Evolutionary conservation across 2,113 vertebrate species (phyloP), one percentile per base, ranked within the genome.

Genomic region (Turdus rufiventris): DNA sequence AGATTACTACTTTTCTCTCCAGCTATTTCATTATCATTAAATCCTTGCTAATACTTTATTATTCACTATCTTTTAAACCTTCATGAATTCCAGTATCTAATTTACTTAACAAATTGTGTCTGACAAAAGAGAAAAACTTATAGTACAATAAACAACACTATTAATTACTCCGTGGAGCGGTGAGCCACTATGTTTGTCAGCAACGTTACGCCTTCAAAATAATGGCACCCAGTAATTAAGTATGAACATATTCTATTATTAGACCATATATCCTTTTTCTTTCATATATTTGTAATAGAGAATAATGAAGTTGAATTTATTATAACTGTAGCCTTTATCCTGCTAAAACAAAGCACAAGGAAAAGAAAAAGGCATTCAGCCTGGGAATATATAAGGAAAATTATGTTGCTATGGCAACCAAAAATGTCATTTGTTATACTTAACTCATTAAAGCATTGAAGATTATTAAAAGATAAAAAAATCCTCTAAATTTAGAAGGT

Each of bases 81-180:
- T 94, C 92, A 93, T 77, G 79, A 89, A 96, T 94, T 97, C 96
- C 90, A 80, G 45, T 45, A 53, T 94, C 88, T 98, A 96, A 97
- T 97, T 97, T 97, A 94, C 86, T 97, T 97, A 97, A 95, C 66
- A 95, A 97, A 97, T 97, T 96, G 89, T 94, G 65, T 94, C 89
- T 97, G 89, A 95, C 65, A 96, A 97, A 96, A 94, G 33, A 77
- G 38, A 82, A 97, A 97, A 97, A 94, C 53, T 76, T 97, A 92
- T 36, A 95, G 66, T 92, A 96, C 78, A 96, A 96, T 96, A 96
- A 97, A 88, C 85, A 97, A 85, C 33, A 84, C 74, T 92, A 96
- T 96, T 96, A 97, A 98, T 97, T 97, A 96, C 93, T 78, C 75
- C 18, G 36, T 75, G 60, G 88, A 95, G 42, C 57, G 93, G 66